Base-by-base conservation (phyloP, 2,113 vertebrate genomes). In the Apus apus region DNA sequence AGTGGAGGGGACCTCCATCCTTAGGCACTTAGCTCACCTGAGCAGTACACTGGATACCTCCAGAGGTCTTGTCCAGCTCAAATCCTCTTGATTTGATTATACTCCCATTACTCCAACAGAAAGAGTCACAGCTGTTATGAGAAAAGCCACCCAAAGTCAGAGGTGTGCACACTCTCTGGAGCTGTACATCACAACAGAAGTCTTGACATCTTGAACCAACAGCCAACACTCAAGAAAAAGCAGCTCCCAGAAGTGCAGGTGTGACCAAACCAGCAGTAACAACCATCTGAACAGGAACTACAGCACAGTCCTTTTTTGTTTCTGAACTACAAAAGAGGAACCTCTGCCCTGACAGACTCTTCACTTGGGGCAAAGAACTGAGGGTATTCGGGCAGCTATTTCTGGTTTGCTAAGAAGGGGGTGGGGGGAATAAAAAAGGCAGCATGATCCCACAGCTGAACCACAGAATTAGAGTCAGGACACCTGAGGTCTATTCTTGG, bases 401-500 rank as follows among this genome's bases (percentile, higher is more conserved):
- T 96, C 93, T 96, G 68, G 92, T 85, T 72, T 77, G 48, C 62
- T 78, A 77, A 60, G 82, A 93, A 94, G 72, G 21, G 76, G 85
- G 36, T 72, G 60, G 79, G 88, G 90, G 56, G 93, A 95, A 94
- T 76, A 89, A 94, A 92, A 46, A 83, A 26, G 85, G 90, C 87
- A 90, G 74, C 72, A 62, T 48, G 65, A 96, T 94, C 96, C 93
- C 92, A 57, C 61, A 92, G 96, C 85, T 93, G 45, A 96, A 93
- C 85, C 82, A 77, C 92, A 92, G 75, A 95, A 94, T 92, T 95
- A 90, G 51, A 95, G 83, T 81, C 57, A 90, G 90, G 94, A 93
- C 94, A 90, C 93, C 96, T 95, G 68, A 96, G 45, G 65, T 93
- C 93, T 96, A 95, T 95, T 96, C 90, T 96, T 94, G 90, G 96